Evolutionary conservation across 1,140 invertebrate genomes (phyloP).

Genomic region (Oryzaephilus surinamensis): DNA sequence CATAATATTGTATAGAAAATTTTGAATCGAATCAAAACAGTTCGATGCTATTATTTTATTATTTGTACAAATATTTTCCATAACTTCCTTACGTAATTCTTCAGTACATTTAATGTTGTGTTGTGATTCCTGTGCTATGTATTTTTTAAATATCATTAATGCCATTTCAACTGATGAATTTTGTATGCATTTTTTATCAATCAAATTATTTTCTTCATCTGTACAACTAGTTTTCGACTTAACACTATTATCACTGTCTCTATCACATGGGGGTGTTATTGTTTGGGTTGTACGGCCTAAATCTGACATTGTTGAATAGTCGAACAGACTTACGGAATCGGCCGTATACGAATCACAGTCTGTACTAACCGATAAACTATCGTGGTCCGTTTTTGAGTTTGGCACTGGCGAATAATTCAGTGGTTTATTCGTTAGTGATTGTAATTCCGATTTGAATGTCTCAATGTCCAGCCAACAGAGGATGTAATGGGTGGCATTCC

Average conservation of each 20-base stretch:
- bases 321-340: conserved; percentile 30
- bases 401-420: conserved; percentile 12
- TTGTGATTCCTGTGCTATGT: conserved; percentile 40
- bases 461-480: conserved; percentile 67
- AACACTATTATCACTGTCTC: conserved; percentile 24
- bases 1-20: conserved; percentile 53
- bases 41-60: conserved; percentile 34
- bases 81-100: conserved; percentile 36
- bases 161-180: conserved; percentile 40
- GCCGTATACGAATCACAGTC: conserved; percentile 34
- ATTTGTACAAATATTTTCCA: conserved; percentile 16
- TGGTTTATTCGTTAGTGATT: conserved; percentile 7
- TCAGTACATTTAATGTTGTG: conserved; percentile 38
- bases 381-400: conserved; percentile 26
- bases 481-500: conserved; percentile 44
- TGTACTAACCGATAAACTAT: conserved; percentile 36
- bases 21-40: conserved; percentile 52
- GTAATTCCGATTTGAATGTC: conserved; percentile 41
- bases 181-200: conserved; percentile 26
- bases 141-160: conserved; percentile 44
- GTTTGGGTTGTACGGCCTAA: conserved; percentile 15
- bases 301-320: conserved; percentile 16
- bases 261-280: conserved; percentile 20
- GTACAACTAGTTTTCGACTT: conserved; percentile 28
- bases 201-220: conserved; percentile 15